These are phyloP conservation scores for Petrolisthes cinctipes DNA, from an alignment of 2,888 invertebrate species.

Conservation along the genomic window DNA sequence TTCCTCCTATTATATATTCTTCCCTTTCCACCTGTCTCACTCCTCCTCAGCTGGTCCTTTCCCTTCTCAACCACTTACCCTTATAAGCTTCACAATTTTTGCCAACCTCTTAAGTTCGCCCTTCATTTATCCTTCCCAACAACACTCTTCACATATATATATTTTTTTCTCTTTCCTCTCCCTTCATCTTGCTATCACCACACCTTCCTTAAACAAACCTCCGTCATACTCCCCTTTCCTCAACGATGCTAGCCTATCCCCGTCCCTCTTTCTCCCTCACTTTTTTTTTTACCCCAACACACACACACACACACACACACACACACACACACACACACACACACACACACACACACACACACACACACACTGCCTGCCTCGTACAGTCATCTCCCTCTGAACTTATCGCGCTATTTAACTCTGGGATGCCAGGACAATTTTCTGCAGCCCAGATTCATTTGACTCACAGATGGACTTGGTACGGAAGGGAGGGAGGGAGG, in stretches of 20 bases:
- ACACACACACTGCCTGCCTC: too few relatives aligned
- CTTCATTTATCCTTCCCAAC: not conserved
- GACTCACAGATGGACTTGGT: too few relatives aligned
- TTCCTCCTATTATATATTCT: not conserved
- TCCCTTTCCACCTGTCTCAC: not conserved
- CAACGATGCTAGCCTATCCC: not conserved
- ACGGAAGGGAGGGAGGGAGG: not conserved
- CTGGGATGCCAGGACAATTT: too few relatives aligned
- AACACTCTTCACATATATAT: not conserved
- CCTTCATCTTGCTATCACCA: not conserved
- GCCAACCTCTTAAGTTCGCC: not conserved
- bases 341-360: too few relatives aligned
- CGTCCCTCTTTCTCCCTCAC: not conserved
- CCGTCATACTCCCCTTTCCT: not conserved
- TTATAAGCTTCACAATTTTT: not conserved
- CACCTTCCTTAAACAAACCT: not conserved
- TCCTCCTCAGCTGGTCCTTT: not conserved
- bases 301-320: not conserved
- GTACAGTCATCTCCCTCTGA: too few relatives aligned
- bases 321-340: too few relatives aligned
- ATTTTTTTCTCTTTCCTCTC: conserved; percentile 16
- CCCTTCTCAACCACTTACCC: not conserved
- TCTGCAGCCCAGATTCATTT: too few relatives aligned
- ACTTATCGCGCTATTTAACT: too few relatives aligned
- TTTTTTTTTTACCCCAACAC: not conserved